Base-by-base conservation (phyloP, 2,888 invertebrate species). In the Bruchidius siliquastri region DNA sequence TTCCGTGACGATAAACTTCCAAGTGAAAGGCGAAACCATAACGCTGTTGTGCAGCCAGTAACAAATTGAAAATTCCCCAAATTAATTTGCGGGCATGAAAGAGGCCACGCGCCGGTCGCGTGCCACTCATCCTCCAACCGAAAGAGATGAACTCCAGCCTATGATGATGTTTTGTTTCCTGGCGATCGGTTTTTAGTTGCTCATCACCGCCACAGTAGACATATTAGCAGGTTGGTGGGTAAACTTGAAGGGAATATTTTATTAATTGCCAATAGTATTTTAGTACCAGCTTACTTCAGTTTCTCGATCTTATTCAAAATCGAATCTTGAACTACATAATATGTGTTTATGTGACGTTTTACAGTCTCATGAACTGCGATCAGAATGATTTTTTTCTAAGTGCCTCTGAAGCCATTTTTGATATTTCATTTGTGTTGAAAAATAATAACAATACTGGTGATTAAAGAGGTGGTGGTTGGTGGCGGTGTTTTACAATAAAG, bases 1-100 rank as follows among this genome's bases (percentile, higher is more conserved):
- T 71, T n/a, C 22, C 22, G 22, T 21, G 21, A 4, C 3, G 22
- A 22, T 22, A 21, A 72, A 70, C 30, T 22, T 22, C 49, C n/a
- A 21, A 22, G 13, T 73, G 74, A 76, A 76, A 76, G 67, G 70
- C 66, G 75, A 76, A 75, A 74, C 76, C 72, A 26, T 22, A 69
- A 68, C 68, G n/a, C n/a, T n/a, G n/a, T n/a, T 3, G 21, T 30
- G 21, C 22, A 69, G 69, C 21, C 74, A 49, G 72, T 67, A 69
- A 71, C 74, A 73, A 77, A 76, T 77, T 74, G 79, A 77, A 78
- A 79, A 76, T 79, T 70, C 76, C 75, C 76, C 77, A 81, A 84
- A 84, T 83, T 83, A 83, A 83, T 83, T 83, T 80, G 76, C 76
- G 79, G 72, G 73, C 76, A 81, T 80, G 81, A 49, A 82, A 77